Base-by-base conservation (phyloP, 2,797 vertebrate species). In the Coccyzus lansbergi region DNA sequence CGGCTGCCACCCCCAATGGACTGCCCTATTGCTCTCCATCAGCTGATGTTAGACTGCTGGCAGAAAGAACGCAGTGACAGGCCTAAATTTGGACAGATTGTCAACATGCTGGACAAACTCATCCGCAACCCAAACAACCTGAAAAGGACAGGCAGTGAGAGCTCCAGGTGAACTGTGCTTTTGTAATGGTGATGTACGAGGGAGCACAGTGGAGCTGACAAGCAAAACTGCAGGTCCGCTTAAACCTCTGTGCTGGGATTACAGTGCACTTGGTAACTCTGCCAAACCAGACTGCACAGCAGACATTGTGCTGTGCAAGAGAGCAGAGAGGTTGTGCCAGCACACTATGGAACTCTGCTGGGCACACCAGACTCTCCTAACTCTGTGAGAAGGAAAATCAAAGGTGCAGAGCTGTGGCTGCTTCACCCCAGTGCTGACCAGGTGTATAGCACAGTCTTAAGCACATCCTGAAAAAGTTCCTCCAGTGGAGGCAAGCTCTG, bases 71-170 rank as follows among this genome's bases (percentile, higher is more conserved):
- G 99, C 58, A 98, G 98, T 1, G 99, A 99, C 97, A 98, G 99
- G 92, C 99, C 99, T 52, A 99, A 99, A 94, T 99, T 99, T 78
- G 99, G 99, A 92, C 99, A 99, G 98, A 99, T 99, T 12, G 99
- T 99, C 98, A 99, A 99, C 98, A 99, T 99, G 99, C 97, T 99
- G 97, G 99, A 99, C 98, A 99, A 99, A 96, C 99, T 99, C 92
- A 99, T 99, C 97, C 99, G 99, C 88, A 99, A 99, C 94, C 99
- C 99, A 76, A 99, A 98, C 98, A 99, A 98, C 77, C 98, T 99
- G 96, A 99, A 99, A 98, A 99, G 99, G 97, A 99, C 98, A 1
- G 98, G 99, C 52, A 98, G 98, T 0, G 98, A 99, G 91, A 97
- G 97, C 81, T 94, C 98, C 91, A 99, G 99, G 99, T 99, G 91